These are phyloP conservation scores for Pelusios castaneus DNA, from an alignment of 2,113 vertebrate species.

Conservation along the genomic window DNA sequence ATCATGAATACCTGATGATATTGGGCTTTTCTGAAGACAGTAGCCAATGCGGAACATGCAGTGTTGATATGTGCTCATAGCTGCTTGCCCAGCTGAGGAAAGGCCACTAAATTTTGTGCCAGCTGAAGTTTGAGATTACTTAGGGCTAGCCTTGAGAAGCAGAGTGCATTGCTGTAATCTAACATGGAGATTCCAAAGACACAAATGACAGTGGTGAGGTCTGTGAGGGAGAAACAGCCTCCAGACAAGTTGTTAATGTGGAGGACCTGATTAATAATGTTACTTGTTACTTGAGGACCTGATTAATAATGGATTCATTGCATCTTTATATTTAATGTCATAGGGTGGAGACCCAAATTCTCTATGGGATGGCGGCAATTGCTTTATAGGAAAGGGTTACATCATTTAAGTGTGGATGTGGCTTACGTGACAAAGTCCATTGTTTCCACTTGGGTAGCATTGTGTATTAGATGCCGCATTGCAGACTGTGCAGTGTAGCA, in stretches of 20 bases:
- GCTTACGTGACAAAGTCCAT: neutral
- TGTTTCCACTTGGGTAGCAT: neutral
- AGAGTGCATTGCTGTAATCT: neutral
- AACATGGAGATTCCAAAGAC: neutral
- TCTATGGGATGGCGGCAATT: neutral
- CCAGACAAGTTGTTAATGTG: neutral
- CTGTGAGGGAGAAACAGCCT: neutral
- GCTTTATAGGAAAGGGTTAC: fast-evolving
- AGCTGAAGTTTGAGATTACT: neutral
- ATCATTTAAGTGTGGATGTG: neutral
- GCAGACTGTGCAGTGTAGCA: neutral
- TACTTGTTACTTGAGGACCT: neutral
- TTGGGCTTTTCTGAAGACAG: neutral
- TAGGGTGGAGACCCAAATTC: neutral
- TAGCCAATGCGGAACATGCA: neutral
- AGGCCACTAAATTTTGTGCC: neutral
- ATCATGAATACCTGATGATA: neutral
- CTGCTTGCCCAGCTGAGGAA: neutral
- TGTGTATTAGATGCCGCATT: neutral
- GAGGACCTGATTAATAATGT: too few species aligned
- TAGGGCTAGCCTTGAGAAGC: neutral
- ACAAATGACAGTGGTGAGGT: neutral
- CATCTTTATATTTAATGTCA: neutral
- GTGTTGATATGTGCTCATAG: fast-evolving
- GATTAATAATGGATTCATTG: neutral